A percentile compares a stretch with the other conserved stretches of the same genome.
These are phyloP conservation scores for Drosophila mayaguana DNA, from an alignment of 2,888 invertebrate species.

Conservation along the genomic window DNA sequence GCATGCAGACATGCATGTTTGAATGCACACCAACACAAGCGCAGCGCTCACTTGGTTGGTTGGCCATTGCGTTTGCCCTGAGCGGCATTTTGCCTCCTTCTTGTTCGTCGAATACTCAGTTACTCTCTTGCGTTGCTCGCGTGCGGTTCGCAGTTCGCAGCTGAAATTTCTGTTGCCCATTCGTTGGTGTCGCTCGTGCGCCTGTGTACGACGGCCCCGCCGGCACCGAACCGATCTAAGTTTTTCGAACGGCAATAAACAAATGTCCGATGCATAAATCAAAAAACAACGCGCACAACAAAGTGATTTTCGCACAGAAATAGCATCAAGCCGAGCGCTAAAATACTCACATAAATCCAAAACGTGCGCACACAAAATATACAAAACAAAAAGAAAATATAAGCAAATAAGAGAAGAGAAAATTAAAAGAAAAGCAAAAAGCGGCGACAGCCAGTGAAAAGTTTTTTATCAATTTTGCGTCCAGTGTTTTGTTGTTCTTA, in stretches of 20 bases:
- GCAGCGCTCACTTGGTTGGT: slow-evolving; percentile 50
- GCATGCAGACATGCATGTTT: background rate
- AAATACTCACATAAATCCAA: slow-evolving; percentile 46
- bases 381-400: background rate
- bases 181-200: slow-evolving; percentile 28
- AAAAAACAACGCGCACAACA: slow-evolving; percentile 44
- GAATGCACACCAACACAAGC: slow-evolving; percentile 37
- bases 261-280: slow-evolving; percentile 65
- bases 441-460: slow-evolving; percentile 50
- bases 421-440: background rate
- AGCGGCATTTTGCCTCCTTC: slow-evolving; percentile 26
- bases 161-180: slow-evolving; percentile 12
- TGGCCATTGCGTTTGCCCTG: slow-evolving; percentile 62
- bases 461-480: slow-evolving; percentile 43
- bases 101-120: slow-evolving; percentile 46
- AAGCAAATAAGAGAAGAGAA: slow-evolving; percentile 4
- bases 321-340: slow-evolving; percentile 36
- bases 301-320: slow-evolving; percentile 32
- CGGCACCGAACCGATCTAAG: slow-evolving; percentile 34
- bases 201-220: slow-evolving; percentile 30
- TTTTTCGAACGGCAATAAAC: slow-evolving; percentile 50
- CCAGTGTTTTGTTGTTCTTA: slow-evolving; percentile 24
- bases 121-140: slow-evolving; percentile 59
- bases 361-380: slow-evolving; percentile 51
- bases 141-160: slow-evolving; percentile 63